phyloP scores from a whole-genome alignment of 2,888 invertebrate genomes.

The Branchellion lobata region DNA sequence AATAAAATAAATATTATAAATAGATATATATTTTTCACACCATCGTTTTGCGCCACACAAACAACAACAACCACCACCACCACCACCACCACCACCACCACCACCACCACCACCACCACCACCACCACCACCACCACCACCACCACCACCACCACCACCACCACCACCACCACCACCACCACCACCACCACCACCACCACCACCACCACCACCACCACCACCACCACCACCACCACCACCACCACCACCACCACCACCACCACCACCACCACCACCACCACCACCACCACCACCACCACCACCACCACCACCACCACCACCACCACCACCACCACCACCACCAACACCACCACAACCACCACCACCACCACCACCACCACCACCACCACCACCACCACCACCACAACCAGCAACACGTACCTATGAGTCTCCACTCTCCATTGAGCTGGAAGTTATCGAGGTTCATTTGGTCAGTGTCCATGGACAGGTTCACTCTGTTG shows the following conservation, averaged over 20 bases:
- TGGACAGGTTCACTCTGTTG: constrained; percentile 52
- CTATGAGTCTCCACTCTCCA: constrained; percentile 52
- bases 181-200: background rate
- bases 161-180: no score
- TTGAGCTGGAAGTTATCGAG: constrained; percentile 48
- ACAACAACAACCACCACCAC: no score
- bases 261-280: background rate
- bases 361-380: background rate
- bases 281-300: background rate
- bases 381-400: background rate
- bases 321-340: no score
- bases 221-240: background rate
- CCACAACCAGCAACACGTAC: no score
- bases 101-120: no score
- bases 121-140: no score
- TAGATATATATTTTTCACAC: no score
- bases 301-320: background rate
- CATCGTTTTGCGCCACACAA: no score
- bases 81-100: no score
- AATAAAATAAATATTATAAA: no score
- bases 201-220: background rate
- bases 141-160: no score
- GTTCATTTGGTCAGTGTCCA: constrained; percentile 46
- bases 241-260: background rate
- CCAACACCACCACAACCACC: no score